phyloP scores from a whole-genome alignment of 2,888 invertebrate genomes.

The Lacanobia wlatinum region DNA sequence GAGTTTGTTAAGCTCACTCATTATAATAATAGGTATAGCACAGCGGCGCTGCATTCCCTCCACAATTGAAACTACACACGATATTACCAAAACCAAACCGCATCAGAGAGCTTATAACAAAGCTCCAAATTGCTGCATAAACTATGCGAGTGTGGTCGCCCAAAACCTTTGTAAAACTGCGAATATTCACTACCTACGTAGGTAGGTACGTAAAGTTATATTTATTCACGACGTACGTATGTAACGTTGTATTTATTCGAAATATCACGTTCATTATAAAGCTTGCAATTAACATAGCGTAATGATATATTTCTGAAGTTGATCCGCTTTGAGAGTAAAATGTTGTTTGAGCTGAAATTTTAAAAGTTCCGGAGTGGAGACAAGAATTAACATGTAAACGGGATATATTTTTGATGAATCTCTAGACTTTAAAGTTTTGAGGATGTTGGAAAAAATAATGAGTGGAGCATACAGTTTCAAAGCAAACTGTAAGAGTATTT shows the following conservation, averaged over 20 bases:
- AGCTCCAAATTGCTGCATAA: slow-evolving; percentile 56
- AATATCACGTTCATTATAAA: slow-evolving; percentile 48
- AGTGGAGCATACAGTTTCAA: slow-evolving; percentile 9
- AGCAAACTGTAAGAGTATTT: background rate
- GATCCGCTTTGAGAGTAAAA: slow-evolving; percentile 50
- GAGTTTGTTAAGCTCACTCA: background rate
- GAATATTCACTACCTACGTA: background rate
- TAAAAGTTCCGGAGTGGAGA: slow-evolving; percentile 13
- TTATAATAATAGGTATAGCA: slow-evolving; percentile 21
- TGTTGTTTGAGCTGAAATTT: slow-evolving; percentile 47
- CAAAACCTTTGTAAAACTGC: slow-evolving; percentile 24
- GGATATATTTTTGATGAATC: slow-evolving; percentile 35
- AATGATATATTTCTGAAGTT: slow-evolving; percentile 54
- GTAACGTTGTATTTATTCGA: slow-evolving; percentile 6
- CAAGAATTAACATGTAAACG: slow-evolving; percentile 42
- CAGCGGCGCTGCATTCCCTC: background rate
- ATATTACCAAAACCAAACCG: slow-evolving; percentile 47
- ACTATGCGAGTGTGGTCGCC: slow-evolving; percentile 43
- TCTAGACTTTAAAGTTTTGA: slow-evolving; percentile 14
- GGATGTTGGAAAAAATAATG: slow-evolving; percentile 21
- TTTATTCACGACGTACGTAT: background rate
- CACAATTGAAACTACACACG: slow-evolving; percentile 37
- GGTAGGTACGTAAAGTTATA: no score
- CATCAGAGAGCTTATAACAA: slow-evolving; percentile 59
- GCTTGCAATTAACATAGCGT: slow-evolving; percentile 42